Base-by-base conservation (phyloP, 37 sponge, comb jelly and placozoan genomes). In the Ephydatia muelleri region DNA sequence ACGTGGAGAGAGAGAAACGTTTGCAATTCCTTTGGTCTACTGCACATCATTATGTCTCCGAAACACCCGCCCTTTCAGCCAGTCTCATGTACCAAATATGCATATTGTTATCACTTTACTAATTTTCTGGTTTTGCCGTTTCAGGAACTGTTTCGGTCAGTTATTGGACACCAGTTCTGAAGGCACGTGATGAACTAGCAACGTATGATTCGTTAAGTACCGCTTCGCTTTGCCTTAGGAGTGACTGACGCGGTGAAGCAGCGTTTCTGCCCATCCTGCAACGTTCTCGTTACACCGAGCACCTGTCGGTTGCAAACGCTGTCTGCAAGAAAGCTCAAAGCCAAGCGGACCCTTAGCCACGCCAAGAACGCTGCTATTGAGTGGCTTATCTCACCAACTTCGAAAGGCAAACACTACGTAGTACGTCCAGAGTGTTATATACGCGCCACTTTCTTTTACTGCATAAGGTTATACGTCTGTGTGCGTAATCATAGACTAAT, bases 21-120 rank as follows among this genome's bases (percentile, higher is more conserved):
- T 34, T 71, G 72, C 72, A 71, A 11, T 71, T 71, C 25, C 72
- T 71, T 30, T 71, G 72, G 72, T 34, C 72, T 9, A 28, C 72
- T 11, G 72, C 72, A 13, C 72, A 71, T 33, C 30, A 71, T 13
- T 71, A 71, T 33, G 72, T 13, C 14, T 21, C 32, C 11, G 21
- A 71, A 33, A 34, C 32, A 34, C 72, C 72, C 9, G 32, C 30
- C 13, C 72, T 71, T 0, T 30, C 72, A 25, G 72, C 72, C 14
- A 30, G 32, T 13, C 72, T 71, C 12, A 71, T 71, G 72, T 71
- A 71, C 0, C 12, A 30, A 71, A 29, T 68, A 4, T 5, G 11
- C 29, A 4, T 3, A 68, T n/a, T 30, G 0, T 13, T 30, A 1
- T 57, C 1, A 57, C 16, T 57, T 57, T 14, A 57, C 4, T 43